phyloP scores from a whole-genome alignment of 2,888 invertebrate species.

The Oxyteleia sp. region DNA sequence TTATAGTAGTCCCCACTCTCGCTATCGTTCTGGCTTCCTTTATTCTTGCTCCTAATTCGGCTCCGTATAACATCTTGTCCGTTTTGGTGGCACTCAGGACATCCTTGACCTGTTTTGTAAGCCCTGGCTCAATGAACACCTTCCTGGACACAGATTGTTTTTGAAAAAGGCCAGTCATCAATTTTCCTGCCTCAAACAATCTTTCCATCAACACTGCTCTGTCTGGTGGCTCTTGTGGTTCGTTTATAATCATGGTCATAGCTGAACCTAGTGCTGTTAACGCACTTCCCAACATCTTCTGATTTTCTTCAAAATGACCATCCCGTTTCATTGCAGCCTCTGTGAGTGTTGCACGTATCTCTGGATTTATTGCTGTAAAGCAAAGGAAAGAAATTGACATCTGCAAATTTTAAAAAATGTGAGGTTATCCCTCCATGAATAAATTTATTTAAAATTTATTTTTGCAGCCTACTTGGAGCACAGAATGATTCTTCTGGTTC shows the following conservation, averaged over 20 bases:
- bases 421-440: no score
- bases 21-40: slow-evolving; percentile 32
- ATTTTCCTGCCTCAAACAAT: slow-evolving; percentile 7
- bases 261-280: neutral
- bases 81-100: neutral
- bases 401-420: no score
- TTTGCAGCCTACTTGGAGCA: no score
- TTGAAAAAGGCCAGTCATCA: slow-evolving; percentile 13
- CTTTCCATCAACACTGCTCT: slow-evolving; percentile 3
- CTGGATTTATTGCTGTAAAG: slow-evolving; percentile 9
- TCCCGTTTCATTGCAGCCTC: slow-evolving; percentile 6
- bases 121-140: slow-evolving; percentile 22
- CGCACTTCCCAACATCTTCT: neutral
- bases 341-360: neutral
- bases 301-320: neutral
- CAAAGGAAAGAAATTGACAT: no score
- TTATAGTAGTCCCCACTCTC: slow-evolving; percentile 17
- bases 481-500: slow-evolving; percentile 2
- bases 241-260: slow-evolving; percentile 6
- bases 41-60: slow-evolving; percentile 4
- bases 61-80: slow-evolving; percentile 16
- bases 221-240: slow-evolving; percentile 9
- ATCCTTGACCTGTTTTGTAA: slow-evolving; percentile 18
- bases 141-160: slow-evolving; percentile 5
- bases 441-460: no score